Base-by-base conservation (phyloP, 2,888 invertebrate genomes). In the Microctonus hyperodae region DNA sequence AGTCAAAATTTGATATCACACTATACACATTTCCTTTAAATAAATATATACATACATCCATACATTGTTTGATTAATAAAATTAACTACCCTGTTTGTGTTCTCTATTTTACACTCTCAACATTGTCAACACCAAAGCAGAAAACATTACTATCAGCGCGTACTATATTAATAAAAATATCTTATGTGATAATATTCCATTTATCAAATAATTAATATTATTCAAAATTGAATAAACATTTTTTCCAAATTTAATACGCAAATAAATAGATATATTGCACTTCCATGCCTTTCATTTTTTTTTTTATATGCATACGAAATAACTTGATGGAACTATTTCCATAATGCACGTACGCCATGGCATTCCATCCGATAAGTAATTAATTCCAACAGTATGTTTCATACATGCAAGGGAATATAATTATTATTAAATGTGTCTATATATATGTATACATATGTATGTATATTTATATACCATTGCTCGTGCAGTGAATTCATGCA, bases 301-400 rank as follows among this genome's bases (percentile, higher is more conserved):
- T n/a, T n/a, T n/a, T n/a, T n/a, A n/a, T n/a, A n/a, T n/a, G n/a
- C n/a, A n/a, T n/a, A n/a, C n/a, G n/a, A 44, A 44, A 2, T 6
- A 23, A 22, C 23, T 25, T n/a, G 40, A 23, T 25, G 37, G 16
- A 16, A 44, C 10, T 31, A n/a, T 58, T 37, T 23, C 7, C 16
- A 33, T 23, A 22, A 37, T 23, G 7, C 20, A 23, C 16, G 23
- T 33, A 35, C 48, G 48, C 59, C 0, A 51, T 51, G 20, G 50
- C 50, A 51, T 61, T 22, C 35, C 50, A 35, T 35, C 22, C 51
- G 51, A 59, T 59, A 28, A 48, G 31, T 51, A 35, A 61, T 61
- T 51, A 33, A 61, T 61, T 35, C 35, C 51, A 33, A 35, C 53
- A 53, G 53, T 62, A 35, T 53, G 53, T 53, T 16, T 58, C n/a